Evolutionary conservation across 2,888 invertebrate species (phyloP), one percentile per base, ranked within the genome.

Genomic region (Hartigia nigra): DNA sequence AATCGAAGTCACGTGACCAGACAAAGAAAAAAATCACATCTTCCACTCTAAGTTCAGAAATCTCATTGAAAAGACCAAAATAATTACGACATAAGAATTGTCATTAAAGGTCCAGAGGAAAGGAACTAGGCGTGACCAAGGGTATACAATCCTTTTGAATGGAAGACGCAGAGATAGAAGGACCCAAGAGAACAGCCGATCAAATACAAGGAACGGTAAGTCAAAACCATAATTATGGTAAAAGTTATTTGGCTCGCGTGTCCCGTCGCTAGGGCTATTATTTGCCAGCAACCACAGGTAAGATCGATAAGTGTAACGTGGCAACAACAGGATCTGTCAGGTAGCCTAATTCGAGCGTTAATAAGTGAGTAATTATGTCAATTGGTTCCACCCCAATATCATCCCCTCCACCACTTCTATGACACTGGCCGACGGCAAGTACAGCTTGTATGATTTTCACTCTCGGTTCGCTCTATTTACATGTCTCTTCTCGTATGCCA

Each of bases 281-380:
- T 72, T 72, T 32, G 72, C 34, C 72, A 34, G 14, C 72, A 31
- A 72, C 34, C 34, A 55, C 55, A 55, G 55, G 55, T 55, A 55
- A 55, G 55, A 55, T 55, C 55, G 55, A 55, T 55, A 55, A 55
- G 55, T 55, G 23, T 55, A 55, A 23, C 55, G 55, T 55, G 55
- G 55, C 55, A 55, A 23, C 55, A 55, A 55, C 23, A 23, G 55
- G 55, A 9, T 23, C 55, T 23, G 23, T 55, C 55, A 55, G 9
- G 2, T 55, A 55, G 55, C 55, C 55, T 55, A 23, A 55, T 23
- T 55, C 55, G 14, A 55, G 23, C 31, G 31, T 32, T 72, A 72
- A 72, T 72, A 72, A 72, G 72, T 34, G 31, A 72, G 72, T 72
- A 72, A 72, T 72, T 72, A 72, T 31, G 72, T 34, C 72, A 72